Percentiles rank a stretch among this genome's conserved stretches.
Conservation (phyloP, 2,888 invertebrate genomes). For the Monochamus alternatus region DNA sequence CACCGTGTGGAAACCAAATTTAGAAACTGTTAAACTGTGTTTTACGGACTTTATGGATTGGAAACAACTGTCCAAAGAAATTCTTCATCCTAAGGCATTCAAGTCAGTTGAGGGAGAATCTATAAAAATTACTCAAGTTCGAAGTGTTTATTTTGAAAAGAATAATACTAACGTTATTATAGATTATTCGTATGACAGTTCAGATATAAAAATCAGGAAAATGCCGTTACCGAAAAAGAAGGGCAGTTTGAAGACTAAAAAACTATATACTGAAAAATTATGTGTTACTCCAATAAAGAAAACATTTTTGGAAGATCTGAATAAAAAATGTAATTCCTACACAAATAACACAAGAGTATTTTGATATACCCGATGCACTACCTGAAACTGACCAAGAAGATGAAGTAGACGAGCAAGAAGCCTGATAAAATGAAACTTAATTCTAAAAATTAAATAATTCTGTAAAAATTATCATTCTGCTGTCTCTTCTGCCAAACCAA, state of each 20-base stretch:
- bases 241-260: slow-evolving; percentile 8
- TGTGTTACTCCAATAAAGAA: slow-evolving; percentile 6
- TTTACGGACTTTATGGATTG: slow-evolving; percentile 7
- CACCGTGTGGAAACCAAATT: slow-evolving; percentile 53
- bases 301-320: not conserved
- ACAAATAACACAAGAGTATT: not conserved
- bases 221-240: slow-evolving; percentile 1
- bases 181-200: slow-evolving; percentile 15
- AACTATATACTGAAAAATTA: not conserved
- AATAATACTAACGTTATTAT: slow-evolving; percentile 15
- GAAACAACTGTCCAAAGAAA: slow-evolving; percentile 10
- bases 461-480: slow-evolving; percentile 1
- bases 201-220: slow-evolving; percentile 14
- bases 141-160: slow-evolving; percentile 14
- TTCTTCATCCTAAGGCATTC: not conserved
- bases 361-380: not conserved
- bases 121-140: slow-evolving; percentile 13
- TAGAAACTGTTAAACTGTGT: slow-evolving; percentile 18
- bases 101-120: slow-evolving; percentile 17
- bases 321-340: not conserved
- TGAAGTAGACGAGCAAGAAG: slow-evolving; percentile 15
- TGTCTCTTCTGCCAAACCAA: not conserved
- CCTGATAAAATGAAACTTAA: not conserved
- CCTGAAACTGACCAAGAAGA: slow-evolving; percentile 18
- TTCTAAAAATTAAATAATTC: not conserved